Conservation (phyloP, 2,888 invertebrate species). For the Ganaspis brasiliensis region DNA sequence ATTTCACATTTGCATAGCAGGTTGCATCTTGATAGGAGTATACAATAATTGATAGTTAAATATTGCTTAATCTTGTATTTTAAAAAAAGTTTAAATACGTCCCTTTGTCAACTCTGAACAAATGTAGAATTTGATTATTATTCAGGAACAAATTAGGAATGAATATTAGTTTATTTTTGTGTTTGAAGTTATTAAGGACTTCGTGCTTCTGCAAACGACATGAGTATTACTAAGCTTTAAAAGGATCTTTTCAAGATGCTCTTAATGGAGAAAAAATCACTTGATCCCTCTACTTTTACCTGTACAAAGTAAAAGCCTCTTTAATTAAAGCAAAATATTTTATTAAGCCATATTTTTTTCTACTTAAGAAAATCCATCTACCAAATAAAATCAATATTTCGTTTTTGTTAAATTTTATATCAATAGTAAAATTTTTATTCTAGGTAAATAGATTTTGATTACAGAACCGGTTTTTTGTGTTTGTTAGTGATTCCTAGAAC, state of each 20-base stretch:
- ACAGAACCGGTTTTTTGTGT: no score
- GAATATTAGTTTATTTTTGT: slow-evolving; percentile 3
- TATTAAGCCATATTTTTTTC: no score
- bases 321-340: not conserved
- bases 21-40: slow-evolving; percentile 17
- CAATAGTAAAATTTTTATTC: no score
- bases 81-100: no score
- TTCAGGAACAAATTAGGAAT: not conserved
- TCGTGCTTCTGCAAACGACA: slow-evolving; percentile 20
- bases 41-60: not conserved
- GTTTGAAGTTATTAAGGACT: not conserved
- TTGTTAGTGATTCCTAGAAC: no score
- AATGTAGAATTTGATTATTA: no score
- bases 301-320: not conserved
- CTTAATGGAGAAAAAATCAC: slow-evolving; percentile 2
- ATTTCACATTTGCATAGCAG: not conserved
- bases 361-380: no score
- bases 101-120: no score
- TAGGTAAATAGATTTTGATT: no score
- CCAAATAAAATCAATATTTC: no score
- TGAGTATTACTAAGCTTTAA: not conserved
- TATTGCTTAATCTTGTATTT: not conserved
- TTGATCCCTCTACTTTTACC: not conserved
- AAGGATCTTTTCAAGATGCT: slow-evolving; percentile 7
- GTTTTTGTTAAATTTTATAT: no score